phyloP scores from a whole-genome alignment of 2,888 invertebrate species.

The Dichetophora obliterata region DNA sequence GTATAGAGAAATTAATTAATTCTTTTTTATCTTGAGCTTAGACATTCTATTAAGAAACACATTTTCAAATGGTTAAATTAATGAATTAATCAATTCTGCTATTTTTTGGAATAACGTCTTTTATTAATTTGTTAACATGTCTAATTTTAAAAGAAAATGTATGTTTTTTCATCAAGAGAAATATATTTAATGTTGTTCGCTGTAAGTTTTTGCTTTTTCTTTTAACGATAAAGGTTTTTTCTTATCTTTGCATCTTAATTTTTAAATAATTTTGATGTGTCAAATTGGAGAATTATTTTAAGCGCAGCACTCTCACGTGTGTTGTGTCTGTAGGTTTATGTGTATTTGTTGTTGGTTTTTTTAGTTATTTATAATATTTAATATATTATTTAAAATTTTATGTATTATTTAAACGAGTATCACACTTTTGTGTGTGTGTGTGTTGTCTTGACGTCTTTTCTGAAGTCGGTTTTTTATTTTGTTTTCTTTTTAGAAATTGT shows the following conservation, averaged over 20 bases:
- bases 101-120: slow-evolving; percentile 35
- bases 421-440: slow-evolving; percentile 36
- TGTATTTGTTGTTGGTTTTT: slow-evolving; percentile 42
- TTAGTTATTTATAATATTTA: slow-evolving; percentile 38
- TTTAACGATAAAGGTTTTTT: slow-evolving; percentile 14
- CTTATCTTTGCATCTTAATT: slow-evolving; percentile 8
- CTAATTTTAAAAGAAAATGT: slow-evolving; percentile 19
- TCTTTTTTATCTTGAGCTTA: background rate
- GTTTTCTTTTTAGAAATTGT: slow-evolving; percentile 34
- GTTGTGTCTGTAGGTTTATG: slow-evolving; percentile 36
- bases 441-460: slow-evolving; percentile 36
- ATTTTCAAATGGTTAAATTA: no score
- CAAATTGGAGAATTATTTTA: slow-evolving; percentile 30
- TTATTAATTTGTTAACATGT: slow-evolving; percentile 31
- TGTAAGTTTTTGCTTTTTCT: background rate
- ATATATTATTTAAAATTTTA: slow-evolving; percentile 30
- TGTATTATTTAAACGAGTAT: slow-evolving; percentile 16
- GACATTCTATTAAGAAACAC: background rate
- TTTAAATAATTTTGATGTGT: slow-evolving; percentile 30
- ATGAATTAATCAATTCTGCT: slow-evolving; percentile 1
- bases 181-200: background rate
- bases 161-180: slow-evolving; percentile 20
- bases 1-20: background rate
- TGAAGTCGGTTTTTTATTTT: slow-evolving; percentile 10
- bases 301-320: slow-evolving; percentile 30